A percentile compares a stretch with the other conserved stretches of the same genome.
These are phyloP conservation scores for Asobara japonica DNA, from an alignment of 1,140 invertebrate species.

Conservation along the genomic window DNA sequence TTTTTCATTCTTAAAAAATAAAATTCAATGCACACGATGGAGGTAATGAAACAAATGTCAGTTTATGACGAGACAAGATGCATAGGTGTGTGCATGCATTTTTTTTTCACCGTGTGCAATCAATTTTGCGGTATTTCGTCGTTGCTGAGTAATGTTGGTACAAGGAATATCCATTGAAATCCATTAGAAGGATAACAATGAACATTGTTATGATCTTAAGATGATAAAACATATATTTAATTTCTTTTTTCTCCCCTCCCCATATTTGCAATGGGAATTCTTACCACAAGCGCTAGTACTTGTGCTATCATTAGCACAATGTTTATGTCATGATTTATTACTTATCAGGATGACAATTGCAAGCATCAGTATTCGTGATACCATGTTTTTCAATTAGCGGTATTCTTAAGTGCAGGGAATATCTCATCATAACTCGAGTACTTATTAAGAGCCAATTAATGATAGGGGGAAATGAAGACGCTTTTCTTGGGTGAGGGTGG, in stretches of 20 bases:
- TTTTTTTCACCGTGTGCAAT: not conserved
- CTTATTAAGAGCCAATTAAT: not conserved
- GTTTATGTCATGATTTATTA: not conserved
- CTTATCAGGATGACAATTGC: not conserved
- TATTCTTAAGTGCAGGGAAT: conserved; percentile 1
- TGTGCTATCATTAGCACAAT: not conserved
- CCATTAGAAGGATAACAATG: not conserved
- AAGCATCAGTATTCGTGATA: not conserved
- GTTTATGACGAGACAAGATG: not conserved
- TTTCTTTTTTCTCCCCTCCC: not conserved
- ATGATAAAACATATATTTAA: not conserved
- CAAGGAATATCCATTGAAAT: not conserved
- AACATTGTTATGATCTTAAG: not conserved
- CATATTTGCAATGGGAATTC: not conserved
- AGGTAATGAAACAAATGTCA: not conserved
- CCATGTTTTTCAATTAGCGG: conserved; percentile 13
- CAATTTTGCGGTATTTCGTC: not conserved
- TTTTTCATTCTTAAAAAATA: not conserved
- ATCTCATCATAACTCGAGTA: not conserved
- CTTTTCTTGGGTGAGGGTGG: not conserved
- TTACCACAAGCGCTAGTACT: not conserved
- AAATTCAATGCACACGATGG: not conserved
- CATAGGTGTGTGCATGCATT: not conserved
- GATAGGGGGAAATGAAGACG: not conserved
- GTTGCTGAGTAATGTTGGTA: conserved; percentile 1